Conservation (phyloP, 2,113 vertebrate genomes). For the Diphyllodes magnificus region DNA sequence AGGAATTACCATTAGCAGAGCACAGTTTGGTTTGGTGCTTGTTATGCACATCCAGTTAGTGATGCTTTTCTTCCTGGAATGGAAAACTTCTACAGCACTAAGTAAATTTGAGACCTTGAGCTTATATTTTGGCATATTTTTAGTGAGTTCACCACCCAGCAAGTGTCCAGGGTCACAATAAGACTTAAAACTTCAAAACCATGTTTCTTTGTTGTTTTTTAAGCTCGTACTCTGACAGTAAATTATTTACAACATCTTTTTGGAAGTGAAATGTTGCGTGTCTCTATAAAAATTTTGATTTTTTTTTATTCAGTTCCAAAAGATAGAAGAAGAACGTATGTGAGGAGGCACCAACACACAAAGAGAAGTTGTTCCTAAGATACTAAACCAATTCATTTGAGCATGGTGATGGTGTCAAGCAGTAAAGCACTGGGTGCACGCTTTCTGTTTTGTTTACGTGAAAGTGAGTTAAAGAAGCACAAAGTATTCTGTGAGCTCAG, state of each 20-base stretch:
- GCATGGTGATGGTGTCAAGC: neutral
- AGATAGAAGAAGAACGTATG: neutral
- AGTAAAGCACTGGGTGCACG: neutral
- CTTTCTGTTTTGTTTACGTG: neutral
- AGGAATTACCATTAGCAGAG: neutral
- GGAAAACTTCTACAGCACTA: neutral
- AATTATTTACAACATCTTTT: neutral
- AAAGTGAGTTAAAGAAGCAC: neutral
- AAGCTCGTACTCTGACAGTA: neutral
- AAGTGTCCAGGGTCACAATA: slow-evolving; percentile 6
- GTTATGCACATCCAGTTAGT: neutral
- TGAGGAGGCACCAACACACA: neutral
- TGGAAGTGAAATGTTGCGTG: slow-evolving; percentile 28
- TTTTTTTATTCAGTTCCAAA: neutral
- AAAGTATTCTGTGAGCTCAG: neutral
- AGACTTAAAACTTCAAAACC: slow-evolving; percentile 16
- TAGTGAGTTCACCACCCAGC: neutral
- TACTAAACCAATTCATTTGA: neutral
- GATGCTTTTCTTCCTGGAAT: neutral
- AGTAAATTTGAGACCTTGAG: neutral
- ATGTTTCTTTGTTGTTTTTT: slow-evolving; percentile 15
- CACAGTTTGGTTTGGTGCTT: neutral
- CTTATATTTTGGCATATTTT: slow-evolving; percentile 13
- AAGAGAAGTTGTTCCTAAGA: neutral
- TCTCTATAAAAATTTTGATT: neutral